Evolutionary conservation across 2,888 invertebrate species (phyloP).

Genomic region (Agrotis clavis): DNA sequence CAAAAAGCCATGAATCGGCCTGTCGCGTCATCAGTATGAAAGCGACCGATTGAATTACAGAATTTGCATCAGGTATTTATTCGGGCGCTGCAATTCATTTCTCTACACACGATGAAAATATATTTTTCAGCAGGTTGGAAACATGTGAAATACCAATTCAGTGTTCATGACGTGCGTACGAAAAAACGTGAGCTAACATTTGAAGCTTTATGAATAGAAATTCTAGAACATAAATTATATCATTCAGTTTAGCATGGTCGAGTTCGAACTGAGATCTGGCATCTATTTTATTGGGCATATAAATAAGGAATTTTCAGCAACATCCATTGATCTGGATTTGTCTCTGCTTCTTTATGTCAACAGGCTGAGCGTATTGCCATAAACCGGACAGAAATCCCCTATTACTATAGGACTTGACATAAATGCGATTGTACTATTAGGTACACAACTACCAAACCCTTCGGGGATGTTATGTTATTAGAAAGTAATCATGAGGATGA

Average conservation of each 20-base stretch:
- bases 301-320: too few relatives aligned
- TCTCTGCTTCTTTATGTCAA: too few relatives aligned
- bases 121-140: slow-evolving; percentile 72
- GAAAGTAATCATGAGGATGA: slow-evolving; percentile 27
- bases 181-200: slow-evolving; percentile 33
- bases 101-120: slow-evolving; percentile 58
- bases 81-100: slow-evolving; percentile 67
- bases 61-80: slow-evolving; percentile 59
- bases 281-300: too few relatives aligned
- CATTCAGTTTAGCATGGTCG: too few relatives aligned
- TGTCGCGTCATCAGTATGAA: slow-evolving; percentile 26
- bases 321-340: too few relatives aligned
- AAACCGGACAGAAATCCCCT: too few relatives aligned
- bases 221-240: background rate
- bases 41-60: slow-evolving; percentile 38
- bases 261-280: too few relatives aligned
- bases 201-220: slow-evolving; percentile 17
- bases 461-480: slow-evolving; percentile 17
- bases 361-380: too few relatives aligned
- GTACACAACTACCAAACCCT: too few relatives aligned
- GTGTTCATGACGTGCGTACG: slow-evolving; percentile 29
- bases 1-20: slow-evolving; percentile 28
- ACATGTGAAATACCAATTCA: slow-evolving; percentile 67
- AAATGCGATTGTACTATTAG: too few relatives aligned
- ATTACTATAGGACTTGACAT: too few relatives aligned